Evolutionary conservation across 2,888 invertebrate genomes (phyloP), one percentile per base, ranked within the genome.

Genomic region (Trichopoda pennipes): DNA sequence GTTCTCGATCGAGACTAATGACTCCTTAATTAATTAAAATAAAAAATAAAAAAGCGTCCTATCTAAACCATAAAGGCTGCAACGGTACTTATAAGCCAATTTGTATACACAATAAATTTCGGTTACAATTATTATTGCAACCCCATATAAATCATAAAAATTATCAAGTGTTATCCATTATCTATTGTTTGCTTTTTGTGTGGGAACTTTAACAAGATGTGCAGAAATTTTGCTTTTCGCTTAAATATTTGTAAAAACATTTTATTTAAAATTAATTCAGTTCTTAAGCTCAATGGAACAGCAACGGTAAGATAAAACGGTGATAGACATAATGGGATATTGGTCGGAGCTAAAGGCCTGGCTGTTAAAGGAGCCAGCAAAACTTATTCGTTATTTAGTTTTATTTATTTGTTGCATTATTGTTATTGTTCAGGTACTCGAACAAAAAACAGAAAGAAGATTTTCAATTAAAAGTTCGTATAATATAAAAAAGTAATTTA

Each of bases 351-450:
- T 90, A 23, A 86, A 86, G 72, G 87, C 86, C 63, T 91, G 90
- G 89, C 79, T 90, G 28, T 84, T 90, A 42, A 87, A 87, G 47
- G 93, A 94, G 53, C 92, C 93, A 0, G 92, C 91, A 49, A 93
- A 93, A 81, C 86, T 94, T 6, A 88, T 94, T 32, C 93, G 93
- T 80, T 93, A 94, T 0, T 70, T 93, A 7, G 92, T 94, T 2
- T 88, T 94, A 0, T 85, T 93, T 9, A 87, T 91, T 0, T 94
- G 94, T 86, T 88, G 92, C 51, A 91, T 91, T 14, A 89, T 94
- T 21, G 93, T 94, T 0, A 86, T 93, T 14, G 93, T 93, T 60
- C 94, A 94, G 92, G 94, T 94, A 88, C 3, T 35, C 38, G 16
- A 21, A n/a, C n/a, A n/a, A 14, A 28, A 16, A n/a, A 42, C 4